Evolutionary conservation across 2,113 vertebrate genomes (phyloP).

Genomic region (Alethe castanea): DNA sequence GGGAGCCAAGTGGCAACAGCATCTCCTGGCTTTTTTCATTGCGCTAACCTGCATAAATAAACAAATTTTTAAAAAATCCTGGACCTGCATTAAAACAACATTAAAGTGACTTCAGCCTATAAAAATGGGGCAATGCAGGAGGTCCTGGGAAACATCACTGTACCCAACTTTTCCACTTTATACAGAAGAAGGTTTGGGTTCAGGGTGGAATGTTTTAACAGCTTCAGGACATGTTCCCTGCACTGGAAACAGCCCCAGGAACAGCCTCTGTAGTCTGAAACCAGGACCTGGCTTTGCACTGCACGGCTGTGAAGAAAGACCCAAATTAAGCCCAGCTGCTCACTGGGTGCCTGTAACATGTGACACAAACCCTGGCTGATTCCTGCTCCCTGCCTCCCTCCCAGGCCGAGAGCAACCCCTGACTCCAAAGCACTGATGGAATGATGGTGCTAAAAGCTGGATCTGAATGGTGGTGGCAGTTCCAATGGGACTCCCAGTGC

Average conservation of each 20-base stretch:
- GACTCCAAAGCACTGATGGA: neutral
- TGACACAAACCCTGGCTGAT: neutral
- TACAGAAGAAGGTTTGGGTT: neutral
- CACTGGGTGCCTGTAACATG: neutral
- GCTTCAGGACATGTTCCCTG: neutral
- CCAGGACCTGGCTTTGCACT: neutral
- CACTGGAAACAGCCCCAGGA: neutral
- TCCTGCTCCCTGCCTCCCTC: neutral
- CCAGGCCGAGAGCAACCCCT: fast-evolving
- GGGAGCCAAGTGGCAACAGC: neutral
- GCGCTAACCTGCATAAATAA: neutral
- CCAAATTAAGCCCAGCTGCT: neutral
- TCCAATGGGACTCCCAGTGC: neutral
- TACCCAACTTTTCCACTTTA: neutral
- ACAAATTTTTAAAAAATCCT: neutral
- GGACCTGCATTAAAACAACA: neutral
- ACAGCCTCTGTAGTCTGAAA: neutral
- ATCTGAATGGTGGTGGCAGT: neutral
- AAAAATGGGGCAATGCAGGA: neutral
- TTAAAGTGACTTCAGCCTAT: neutral
- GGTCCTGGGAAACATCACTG: neutral
- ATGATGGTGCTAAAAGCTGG: neutral
- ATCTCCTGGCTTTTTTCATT: neutral
- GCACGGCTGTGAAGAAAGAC: neutral
- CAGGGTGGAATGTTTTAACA: neutral